These are phyloP conservation scores for Danio jaintianensis DNA, from an alignment of 2,797 vertebrate species.

Conservation along the genomic window DNA sequence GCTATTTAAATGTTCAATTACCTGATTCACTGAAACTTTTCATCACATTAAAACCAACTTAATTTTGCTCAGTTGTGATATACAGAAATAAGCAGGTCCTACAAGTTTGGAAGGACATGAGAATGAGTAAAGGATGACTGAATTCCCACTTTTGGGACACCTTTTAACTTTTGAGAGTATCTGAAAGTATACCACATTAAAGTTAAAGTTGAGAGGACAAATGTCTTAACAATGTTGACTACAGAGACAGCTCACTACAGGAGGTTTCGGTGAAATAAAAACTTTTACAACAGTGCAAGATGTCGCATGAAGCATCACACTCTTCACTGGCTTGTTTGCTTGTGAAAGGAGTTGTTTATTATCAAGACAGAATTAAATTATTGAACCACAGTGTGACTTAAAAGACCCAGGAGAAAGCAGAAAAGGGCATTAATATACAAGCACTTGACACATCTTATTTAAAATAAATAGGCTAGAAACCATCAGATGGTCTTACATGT, in stretches of 20 bases:
- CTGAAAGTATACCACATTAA: too few relatives aligned
- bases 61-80: too few relatives aligned
- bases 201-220: too few relatives aligned
- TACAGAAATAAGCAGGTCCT: too few relatives aligned
- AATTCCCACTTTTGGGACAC: too few relatives aligned
- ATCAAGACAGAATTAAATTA: neutral
- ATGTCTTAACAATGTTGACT: too few relatives aligned
- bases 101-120: too few relatives aligned
- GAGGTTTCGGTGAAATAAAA: neutral
- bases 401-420: neutral
- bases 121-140: too few relatives aligned
- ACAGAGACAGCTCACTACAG: neutral
- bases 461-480: neutral
- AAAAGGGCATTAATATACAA: neutral
- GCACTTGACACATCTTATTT: neutral
- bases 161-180: too few relatives aligned
- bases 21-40: too few relatives aligned
- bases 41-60: too few relatives aligned
- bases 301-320: neutral
- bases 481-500: neutral
- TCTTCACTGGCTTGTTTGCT: neutral
- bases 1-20: too few relatives aligned
- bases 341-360: slow-evolving; percentile 5
- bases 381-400: neutral
- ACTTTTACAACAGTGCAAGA: neutral